Percentiles rank a stretch among this genome's conserved stretches.
phyloP scores from a whole-genome alignment of 1,140 invertebrate genomes.

The Pachyrhynchus sulphureomaculatus region DNA sequence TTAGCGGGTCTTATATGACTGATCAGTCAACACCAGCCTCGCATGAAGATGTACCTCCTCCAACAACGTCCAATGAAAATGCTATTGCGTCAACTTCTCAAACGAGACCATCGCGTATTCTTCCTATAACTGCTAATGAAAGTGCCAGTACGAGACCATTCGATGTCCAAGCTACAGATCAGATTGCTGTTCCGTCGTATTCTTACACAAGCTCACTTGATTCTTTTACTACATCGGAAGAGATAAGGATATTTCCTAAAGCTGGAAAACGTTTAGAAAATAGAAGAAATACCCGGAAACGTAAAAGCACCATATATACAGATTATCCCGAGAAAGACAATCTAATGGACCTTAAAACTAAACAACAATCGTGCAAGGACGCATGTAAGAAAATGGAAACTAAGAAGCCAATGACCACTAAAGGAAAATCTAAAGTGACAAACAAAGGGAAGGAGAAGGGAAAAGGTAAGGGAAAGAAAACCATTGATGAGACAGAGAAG shows the following conservation, averaged over 20 bases:
- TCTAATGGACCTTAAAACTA: neutral
- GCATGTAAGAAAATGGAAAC: neutral
- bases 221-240: slow-evolving; percentile 1
- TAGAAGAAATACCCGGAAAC: slow-evolving; percentile 1
- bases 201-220: too few species aligned
- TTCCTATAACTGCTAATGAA: too few species aligned
- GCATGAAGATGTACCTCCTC: too few species aligned
- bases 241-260: slow-evolving; percentile 10
- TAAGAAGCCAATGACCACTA: neutral
- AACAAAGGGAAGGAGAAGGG: neutral
- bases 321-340: slow-evolving; percentile 10
- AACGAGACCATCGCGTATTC: too few species aligned
- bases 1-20: slow-evolving; percentile 12
- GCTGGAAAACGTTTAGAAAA: neutral
- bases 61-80: too few species aligned
- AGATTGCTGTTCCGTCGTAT: too few species aligned
- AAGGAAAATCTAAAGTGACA: neutral
- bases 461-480: too few species aligned
- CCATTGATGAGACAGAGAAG: neutral
- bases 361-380: slow-evolving; percentile 5
- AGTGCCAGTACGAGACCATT: neutral
- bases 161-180: neutral
- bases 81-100: too few species aligned
- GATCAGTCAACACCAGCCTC: slow-evolving; percentile 10
- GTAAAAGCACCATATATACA: slow-evolving; percentile 7